Percentiles rank a stretch among this genome's conserved stretches.
These are phyloP conservation scores for Drosophila barbarae DNA, from an alignment of 2,888 invertebrate species.

Conservation along the genomic window DNA sequence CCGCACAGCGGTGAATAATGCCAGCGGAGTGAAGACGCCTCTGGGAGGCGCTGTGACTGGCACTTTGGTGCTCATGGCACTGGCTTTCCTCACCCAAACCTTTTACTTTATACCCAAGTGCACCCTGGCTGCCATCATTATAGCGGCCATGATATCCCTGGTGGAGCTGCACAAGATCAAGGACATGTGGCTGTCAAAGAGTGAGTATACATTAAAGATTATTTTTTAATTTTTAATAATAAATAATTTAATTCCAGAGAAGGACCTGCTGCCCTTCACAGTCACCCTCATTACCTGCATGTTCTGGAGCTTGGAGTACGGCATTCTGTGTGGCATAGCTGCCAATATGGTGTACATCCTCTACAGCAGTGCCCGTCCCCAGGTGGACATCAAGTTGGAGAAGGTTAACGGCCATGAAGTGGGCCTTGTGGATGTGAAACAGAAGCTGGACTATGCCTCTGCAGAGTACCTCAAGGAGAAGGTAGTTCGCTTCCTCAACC, in stretches of 20 bases:
- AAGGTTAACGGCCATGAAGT: slow-evolving; percentile 80
- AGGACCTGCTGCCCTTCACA: slow-evolving; percentile 91
- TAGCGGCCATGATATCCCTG: slow-evolving; percentile 93
- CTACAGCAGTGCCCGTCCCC: slow-evolving; percentile 91
- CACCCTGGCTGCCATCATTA: slow-evolving; percentile 91
- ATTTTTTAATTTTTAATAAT: background rate
- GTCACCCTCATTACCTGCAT: slow-evolving; percentile 92
- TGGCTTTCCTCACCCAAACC: slow-evolving; percentile 89
- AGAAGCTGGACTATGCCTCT: slow-evolving; percentile 88
- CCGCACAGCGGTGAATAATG: slow-evolving; percentile 93
- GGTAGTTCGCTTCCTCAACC: slow-evolving; percentile 87
- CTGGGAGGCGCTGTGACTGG: slow-evolving; percentile 90
- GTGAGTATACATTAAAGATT: slow-evolving; percentile 79
- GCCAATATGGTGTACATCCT: slow-evolving; percentile 90
- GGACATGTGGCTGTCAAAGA: slow-evolving; percentile 89
- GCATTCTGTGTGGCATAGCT: slow-evolving; percentile 90
- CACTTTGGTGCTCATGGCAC: slow-evolving; percentile 87
- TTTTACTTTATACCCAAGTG: slow-evolving; percentile 93
- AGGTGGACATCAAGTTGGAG: slow-evolving; percentile 82
- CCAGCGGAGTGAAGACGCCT: slow-evolving; percentile 92
- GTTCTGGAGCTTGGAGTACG: slow-evolving; percentile 90
- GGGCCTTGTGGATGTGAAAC: slow-evolving; percentile 85
- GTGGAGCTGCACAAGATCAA: slow-evolving; percentile 85
- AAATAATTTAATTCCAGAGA: slow-evolving; percentile 82
- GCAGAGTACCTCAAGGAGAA: slow-evolving; percentile 86